These are phyloP conservation scores for Drosophila lutescens DNA, from an alignment of 2,888 invertebrate genomes.

Conservation along the genomic window DNA sequence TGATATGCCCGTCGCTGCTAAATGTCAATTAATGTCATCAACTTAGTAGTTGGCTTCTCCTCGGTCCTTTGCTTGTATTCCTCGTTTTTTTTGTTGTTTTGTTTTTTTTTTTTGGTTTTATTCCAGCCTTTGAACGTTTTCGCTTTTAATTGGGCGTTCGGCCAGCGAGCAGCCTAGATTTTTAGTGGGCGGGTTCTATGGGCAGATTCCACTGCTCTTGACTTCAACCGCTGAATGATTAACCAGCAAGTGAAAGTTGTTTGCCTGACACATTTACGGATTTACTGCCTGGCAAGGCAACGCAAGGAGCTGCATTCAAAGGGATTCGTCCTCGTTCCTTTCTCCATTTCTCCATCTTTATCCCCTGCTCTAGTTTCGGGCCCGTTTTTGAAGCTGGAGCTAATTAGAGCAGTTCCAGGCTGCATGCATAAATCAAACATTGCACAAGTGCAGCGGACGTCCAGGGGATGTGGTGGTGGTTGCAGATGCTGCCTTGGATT, in stretches of 20 bases:
- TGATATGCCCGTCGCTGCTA: constrained; percentile 80
- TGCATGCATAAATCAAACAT: constrained; percentile 69
- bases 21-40: constrained; percentile 82
- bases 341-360: constrained; percentile 34
- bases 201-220: constrained; percentile 60
- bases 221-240: constrained; percentile 55
- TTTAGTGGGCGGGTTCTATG: constrained; percentile 38
- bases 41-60: constrained; percentile 51
- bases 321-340: constrained; percentile 45
- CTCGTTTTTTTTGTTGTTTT: constrained; percentile 17
- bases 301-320: constrained; percentile 48
- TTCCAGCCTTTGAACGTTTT: constrained; percentile 69
- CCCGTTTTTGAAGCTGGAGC: constrained; percentile 40
- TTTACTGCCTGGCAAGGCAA: constrained; percentile 49
- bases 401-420: constrained; percentile 71
- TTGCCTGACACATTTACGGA: constrained; percentile 76
- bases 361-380: constrained; percentile 45
- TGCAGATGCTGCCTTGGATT: constrained; percentile 39
- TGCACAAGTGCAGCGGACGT: constrained; percentile 62
- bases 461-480: neutral
- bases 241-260: constrained; percentile 74
- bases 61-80: constrained; percentile 28
- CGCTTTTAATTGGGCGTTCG: constrained; percentile 77
- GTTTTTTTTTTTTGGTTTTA: neutral
- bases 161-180: constrained; percentile 47